These are phyloP conservation scores for Psittacula cyanocephala DNA, from an alignment of 2,113 vertebrate species.

Conservation along the genomic window DNA sequence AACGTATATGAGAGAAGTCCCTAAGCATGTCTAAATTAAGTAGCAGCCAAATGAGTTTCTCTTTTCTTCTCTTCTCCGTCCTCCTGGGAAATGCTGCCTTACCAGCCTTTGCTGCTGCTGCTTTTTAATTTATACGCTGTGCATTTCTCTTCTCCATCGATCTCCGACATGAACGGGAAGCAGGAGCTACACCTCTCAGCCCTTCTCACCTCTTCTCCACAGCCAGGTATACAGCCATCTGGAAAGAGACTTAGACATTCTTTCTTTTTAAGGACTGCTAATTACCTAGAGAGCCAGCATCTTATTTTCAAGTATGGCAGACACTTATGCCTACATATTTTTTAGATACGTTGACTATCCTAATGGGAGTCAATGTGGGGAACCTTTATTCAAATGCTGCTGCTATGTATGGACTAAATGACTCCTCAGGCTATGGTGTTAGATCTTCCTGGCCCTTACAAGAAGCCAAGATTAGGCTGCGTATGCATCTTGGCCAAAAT, in stretches of 20 bases:
- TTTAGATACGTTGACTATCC: too few relatives aligned
- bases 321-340: background rate
- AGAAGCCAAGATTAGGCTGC: background rate
- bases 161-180: background rate
- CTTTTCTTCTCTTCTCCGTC: background rate
- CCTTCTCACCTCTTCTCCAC: background rate
- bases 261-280: background rate
- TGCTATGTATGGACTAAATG: rapidly evolving
- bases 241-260: too few relatives aligned
- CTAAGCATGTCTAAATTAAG: background rate
- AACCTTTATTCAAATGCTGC: background rate
- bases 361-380: rapidly evolving
- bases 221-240: background rate
- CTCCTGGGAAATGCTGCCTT: background rate
- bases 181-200: rapidly evolving
- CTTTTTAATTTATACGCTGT: rapidly evolving
- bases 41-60: background rate
- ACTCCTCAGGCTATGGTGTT: rapidly evolving
- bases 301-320: background rate
- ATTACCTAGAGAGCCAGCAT: background rate
- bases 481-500: rapidly evolving
- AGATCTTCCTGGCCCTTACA: background rate
- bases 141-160: background rate
- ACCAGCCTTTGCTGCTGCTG: background rate
- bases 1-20: background rate